Percentiles rank a stretch among this genome's conserved stretches.
phyloP scores from a whole-genome alignment of 2,113 vertebrate genomes.

The Charadrius vociferus region DNA sequence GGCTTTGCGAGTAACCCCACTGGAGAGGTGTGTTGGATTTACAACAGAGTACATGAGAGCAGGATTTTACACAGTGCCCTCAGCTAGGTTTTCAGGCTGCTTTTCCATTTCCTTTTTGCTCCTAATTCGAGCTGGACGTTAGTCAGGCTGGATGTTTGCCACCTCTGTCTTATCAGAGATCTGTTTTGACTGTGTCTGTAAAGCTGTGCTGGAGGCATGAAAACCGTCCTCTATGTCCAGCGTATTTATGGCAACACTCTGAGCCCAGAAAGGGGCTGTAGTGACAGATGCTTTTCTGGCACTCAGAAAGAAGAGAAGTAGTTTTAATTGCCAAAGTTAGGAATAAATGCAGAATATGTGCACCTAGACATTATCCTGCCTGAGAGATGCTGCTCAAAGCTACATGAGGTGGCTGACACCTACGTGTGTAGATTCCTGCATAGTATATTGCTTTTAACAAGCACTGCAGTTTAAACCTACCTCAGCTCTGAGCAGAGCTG shows the following conservation, averaged over 20 bases:
- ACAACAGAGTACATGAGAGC: background rate
- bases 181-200: slow-evolving; percentile 31
- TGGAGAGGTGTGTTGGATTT: background rate
- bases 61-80: background rate
- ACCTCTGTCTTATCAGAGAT: slow-evolving; percentile 10
- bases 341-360: background rate
- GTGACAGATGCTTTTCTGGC: background rate
- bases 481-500: background rate
- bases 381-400: background rate
- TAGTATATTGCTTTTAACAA: background rate
- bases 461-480: background rate
- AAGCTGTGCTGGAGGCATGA: slow-evolving; percentile 18
- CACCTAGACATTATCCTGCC: background rate
- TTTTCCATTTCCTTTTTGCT: background rate
- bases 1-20: background rate
- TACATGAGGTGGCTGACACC: background rate
- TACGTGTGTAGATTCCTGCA: accelerated
- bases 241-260: background rate
- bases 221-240: background rate
- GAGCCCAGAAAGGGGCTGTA: background rate
- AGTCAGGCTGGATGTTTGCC: slow-evolving; percentile 21
- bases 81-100: background rate
- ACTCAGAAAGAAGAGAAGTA: background rate
- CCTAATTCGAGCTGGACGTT: background rate
- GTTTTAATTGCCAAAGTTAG: background rate